Base-by-base conservation (phyloP, 2,797 vertebrate species). In the Ctenosaura bakeri region DNA sequence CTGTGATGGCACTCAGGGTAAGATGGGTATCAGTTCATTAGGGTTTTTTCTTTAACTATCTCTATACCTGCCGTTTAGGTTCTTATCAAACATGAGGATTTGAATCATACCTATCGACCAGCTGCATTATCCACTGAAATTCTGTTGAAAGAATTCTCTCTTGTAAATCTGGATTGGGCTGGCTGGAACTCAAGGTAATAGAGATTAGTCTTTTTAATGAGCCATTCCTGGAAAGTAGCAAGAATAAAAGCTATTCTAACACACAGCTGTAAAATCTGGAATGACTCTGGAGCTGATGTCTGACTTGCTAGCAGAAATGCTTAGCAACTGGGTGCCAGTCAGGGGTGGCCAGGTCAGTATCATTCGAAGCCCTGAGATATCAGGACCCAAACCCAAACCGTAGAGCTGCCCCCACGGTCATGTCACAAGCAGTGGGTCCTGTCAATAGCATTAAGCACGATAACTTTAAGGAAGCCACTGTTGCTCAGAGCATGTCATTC, bases 1-100 rank as follows among this genome's bases (percentile, higher is more conserved):
- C 7, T 82, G 92, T 0, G 0, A 16, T 16, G 81, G 93, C 89
- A 82, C 12, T 91, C 89, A 93, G 88, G 89, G 93, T 93, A 92
- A 91, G 90, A 93, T 90, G 0, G n/a, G 92, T 96, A 96, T 96
- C 95, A 95, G 94, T 94, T 96, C 93, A 94, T 95, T 95, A 95
- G 94, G 92, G 88, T 94, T 77, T 95, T 95, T 82, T 24, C 54
- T 32, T 78, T 50, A 46, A 78, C 7, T 35, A 62, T 50, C 26
- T 92, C 92, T 4, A 77, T 90, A 92, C 94, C 95, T 88, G 93
- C 91, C 87, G 76, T 81, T 93, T 0, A 89, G 91, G 90, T 94
- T 93, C 92, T 96, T 96, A 95, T 96, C 95, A 74, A 89, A 86
- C 73, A 0, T 92, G 90, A 92, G 81, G 94, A 94, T 71, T 84